Conservation (phyloP, 2,113 vertebrate genomes). For the Calypte anna region DNA sequence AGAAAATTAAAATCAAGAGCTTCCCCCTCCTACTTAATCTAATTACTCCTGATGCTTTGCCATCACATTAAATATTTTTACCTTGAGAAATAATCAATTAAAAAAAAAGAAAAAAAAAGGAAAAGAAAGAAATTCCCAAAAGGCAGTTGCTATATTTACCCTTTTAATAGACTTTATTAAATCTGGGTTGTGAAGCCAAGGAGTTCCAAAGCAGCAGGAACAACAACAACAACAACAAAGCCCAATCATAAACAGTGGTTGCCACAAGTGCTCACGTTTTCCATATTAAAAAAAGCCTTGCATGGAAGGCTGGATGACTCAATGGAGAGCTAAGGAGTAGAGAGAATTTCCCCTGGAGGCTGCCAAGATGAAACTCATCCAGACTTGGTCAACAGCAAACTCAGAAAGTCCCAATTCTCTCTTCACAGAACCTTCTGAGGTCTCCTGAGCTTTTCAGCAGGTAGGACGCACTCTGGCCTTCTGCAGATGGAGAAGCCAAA, state of each 20-base stretch:
- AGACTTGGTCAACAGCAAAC: neutral
- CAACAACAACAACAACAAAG: neutral
- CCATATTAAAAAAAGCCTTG: slow-evolving; percentile 31
- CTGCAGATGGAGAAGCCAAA: fast-evolving
- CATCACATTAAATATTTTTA: neutral
- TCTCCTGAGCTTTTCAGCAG: neutral
- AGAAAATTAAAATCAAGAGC: neutral
- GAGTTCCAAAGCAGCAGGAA: neutral
- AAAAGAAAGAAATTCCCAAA: neutral
- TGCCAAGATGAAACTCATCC: neutral
- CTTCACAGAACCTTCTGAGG: neutral
- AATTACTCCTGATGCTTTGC: slow-evolving; percentile 43
- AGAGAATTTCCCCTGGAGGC: neutral
- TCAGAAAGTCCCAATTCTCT: fast-evolving
- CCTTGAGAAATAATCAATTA: slow-evolving; percentile 47
- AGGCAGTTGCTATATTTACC: slow-evolving; percentile 32
- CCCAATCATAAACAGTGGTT: neutral
- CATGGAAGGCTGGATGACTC: neutral
- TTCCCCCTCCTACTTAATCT: neutral
- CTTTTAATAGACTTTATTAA: slow-evolving; percentile 30
- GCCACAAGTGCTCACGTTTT: slow-evolving; percentile 10
- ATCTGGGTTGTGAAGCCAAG: neutral
- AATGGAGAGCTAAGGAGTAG: neutral
- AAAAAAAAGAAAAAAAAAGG: neutral
- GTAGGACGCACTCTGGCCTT: fast-evolving